phyloP scores from a whole-genome alignment of 2,888 invertebrate genomes.

The Nomada ruficornis region DNA sequence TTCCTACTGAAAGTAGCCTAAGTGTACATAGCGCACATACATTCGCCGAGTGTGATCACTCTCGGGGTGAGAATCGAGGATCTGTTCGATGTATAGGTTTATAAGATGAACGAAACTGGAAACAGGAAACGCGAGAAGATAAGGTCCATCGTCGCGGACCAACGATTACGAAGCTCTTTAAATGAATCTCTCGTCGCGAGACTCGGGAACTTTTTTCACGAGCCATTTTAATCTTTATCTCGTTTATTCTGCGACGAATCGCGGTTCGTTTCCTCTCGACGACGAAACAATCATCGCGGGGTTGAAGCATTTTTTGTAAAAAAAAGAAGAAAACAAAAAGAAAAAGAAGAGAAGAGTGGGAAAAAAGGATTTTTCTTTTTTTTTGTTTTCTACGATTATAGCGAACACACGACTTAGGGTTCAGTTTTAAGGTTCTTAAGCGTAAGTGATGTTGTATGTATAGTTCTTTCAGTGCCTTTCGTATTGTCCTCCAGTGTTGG shows the following conservation, averaged over 20 bases:
- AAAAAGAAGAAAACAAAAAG: background rate
- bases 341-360: background rate
- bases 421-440: slow-evolving; percentile 53
- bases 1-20: slow-evolving; percentile 72
- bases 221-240: background rate
- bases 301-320: slow-evolving; percentile 52
- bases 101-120: slow-evolving; percentile 10
- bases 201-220: background rate
- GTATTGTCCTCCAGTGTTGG: slow-evolving; percentile 46
- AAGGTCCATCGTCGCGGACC: background rate
- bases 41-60: slow-evolving; percentile 41
- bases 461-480: slow-evolving; percentile 68
- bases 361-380: background rate
- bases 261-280: slow-evolving; percentile 1
- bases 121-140: background rate
- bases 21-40: slow-evolving; percentile 71
- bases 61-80: slow-evolving; percentile 31
- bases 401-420: slow-evolving; percentile 44
- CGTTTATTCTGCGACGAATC: too few relatives aligned
- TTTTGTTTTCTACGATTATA: slow-evolving; percentile 55
- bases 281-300: slow-evolving; percentile 20
- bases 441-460: slow-evolving; percentile 61
- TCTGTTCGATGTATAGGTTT: slow-evolving; percentile 22
- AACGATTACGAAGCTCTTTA: background rate
- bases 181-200: background rate